Evolutionary conservation across 2,113 vertebrate species (phyloP).

Genomic region (Myiopsitta monachus): DNA sequence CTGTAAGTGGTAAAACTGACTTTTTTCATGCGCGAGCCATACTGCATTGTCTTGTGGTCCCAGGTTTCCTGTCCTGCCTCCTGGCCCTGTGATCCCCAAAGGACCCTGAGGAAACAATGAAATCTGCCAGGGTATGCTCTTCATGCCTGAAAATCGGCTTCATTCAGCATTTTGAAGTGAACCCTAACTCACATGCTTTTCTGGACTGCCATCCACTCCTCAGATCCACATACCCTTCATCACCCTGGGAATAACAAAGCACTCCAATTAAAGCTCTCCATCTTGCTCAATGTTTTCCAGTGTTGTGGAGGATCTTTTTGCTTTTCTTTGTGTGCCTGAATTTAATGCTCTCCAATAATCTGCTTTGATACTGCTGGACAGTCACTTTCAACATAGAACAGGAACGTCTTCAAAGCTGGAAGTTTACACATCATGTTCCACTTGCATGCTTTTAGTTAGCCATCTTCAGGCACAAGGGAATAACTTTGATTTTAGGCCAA

Average conservation of each 20-base stretch:
- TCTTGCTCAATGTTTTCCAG: background rate
- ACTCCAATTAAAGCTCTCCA: background rate
- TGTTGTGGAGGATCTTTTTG: background rate
- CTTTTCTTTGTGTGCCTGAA: background rate
- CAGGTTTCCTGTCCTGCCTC: constrained; percentile 54
- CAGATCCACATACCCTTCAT: constrained; percentile 28
- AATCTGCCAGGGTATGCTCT: background rate
- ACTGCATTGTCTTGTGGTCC: constrained; percentile 12
- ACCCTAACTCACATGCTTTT: constrained; percentile 55
- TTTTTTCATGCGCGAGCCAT: accelerated
- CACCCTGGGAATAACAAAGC: constrained; percentile 40
- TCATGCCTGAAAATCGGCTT: background rate
- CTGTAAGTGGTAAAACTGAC: background rate
- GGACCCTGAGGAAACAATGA: constrained; percentile 31
- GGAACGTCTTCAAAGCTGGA: background rate
- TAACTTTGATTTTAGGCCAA: background rate
- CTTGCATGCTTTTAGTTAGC: background rate
- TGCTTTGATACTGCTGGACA: background rate
- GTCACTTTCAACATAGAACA: background rate
- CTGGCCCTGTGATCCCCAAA: constrained; percentile 57
- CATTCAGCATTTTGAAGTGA: background rate
- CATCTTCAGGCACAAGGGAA: background rate
- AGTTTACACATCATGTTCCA: background rate
- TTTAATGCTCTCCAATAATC: background rate
- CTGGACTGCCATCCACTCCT: constrained; percentile 69